These are phyloP conservation scores for Drosophila nigritarsus DNA, from an alignment of 2,888 invertebrate species.

Conservation along the genomic window DNA sequence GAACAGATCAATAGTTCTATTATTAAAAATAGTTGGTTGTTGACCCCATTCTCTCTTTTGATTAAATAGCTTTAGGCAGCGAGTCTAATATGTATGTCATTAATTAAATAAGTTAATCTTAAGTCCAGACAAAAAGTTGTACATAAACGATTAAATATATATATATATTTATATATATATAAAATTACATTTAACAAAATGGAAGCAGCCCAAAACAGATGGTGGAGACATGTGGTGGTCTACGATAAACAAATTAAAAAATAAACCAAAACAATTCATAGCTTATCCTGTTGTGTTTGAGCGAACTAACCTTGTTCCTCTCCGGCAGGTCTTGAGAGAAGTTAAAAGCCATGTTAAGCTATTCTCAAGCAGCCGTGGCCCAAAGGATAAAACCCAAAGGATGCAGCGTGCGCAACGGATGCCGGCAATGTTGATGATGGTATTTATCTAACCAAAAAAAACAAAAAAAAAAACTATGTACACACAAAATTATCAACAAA, in stretches of 20 bases:
- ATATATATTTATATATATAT: background rate
- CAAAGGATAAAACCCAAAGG: slow-evolving; percentile 53
- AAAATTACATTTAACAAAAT: slow-evolving; percentile 14
- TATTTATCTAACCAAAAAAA: slow-evolving; percentile 83
- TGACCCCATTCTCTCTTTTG: slow-evolving; percentile 10
- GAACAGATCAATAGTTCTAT: background rate
- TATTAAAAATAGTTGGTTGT: slow-evolving; percentile 3
- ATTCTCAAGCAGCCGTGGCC: slow-evolving; percentile 76
- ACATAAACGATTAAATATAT: slow-evolving; percentile 22
- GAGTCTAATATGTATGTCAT: slow-evolving; percentile 20
- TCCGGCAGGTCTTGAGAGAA: slow-evolving; percentile 86
- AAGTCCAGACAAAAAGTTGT: slow-evolving; percentile 45
- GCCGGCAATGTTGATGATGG: slow-evolving; percentile 78
- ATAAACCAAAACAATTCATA: slow-evolving; percentile 67
- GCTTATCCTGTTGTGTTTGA: slow-evolving; percentile 86
- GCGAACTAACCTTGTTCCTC: slow-evolving; percentile 86
- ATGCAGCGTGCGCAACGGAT: slow-evolving; percentile 65
- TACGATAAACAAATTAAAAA: slow-evolving; percentile 49
- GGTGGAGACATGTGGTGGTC: slow-evolving; percentile 40
- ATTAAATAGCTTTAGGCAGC: slow-evolving; percentile 17
- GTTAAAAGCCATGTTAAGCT: slow-evolving; percentile 76
- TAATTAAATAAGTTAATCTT: slow-evolving; percentile 53
- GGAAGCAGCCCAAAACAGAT: slow-evolving; percentile 38
- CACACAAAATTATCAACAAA: slow-evolving; percentile 82
- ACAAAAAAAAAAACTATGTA: slow-evolving; percentile 71